Evolutionary conservation across 1,140 invertebrate genomes (phyloP).

Genomic region (Coelopa frigida): DNA sequence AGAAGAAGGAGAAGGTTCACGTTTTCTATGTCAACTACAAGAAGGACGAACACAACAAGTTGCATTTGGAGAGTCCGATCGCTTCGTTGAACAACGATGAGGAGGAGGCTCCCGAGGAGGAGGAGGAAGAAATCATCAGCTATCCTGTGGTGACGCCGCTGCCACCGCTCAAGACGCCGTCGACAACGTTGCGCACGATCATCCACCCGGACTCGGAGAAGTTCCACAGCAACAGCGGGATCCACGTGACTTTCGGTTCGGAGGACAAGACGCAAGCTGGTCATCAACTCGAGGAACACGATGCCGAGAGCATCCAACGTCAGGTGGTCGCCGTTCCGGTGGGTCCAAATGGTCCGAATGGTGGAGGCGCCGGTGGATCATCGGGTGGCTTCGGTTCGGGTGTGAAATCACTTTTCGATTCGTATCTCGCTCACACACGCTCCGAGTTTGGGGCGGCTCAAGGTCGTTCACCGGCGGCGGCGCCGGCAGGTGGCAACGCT

Average conservation of each 20-base stretch:
- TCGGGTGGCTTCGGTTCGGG: not conserved
- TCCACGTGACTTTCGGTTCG: constrained; percentile 67
- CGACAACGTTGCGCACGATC: constrained; percentile 73
- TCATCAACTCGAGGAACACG: constrained; percentile 47
- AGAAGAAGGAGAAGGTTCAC: constrained; percentile 71
- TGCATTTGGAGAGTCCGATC: constrained; percentile 40
- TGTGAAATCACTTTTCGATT: constrained; percentile 7
- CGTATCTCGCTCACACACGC: constrained; percentile 19
- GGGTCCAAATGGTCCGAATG: not conserved
- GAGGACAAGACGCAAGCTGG: constrained; percentile 51
- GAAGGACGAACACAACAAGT: constrained; percentile 59
- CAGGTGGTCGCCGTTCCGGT: constrained; percentile 52
- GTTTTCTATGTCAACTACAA: constrained; percentile 87
- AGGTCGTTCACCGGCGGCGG: constrained; percentile 15
- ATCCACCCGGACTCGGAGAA: constrained; percentile 76
- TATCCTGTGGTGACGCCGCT: constrained; percentile 69
- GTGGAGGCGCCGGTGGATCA: not conserved
- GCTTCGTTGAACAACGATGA: constrained; percentile 39
- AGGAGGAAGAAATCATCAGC: constrained; percentile 63
- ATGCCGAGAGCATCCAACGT: constrained; percentile 53
- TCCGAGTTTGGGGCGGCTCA: constrained; percentile 27
- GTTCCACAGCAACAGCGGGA: constrained; percentile 66
- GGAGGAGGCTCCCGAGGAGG: constrained; percentile 36
- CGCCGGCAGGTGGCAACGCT: constrained; percentile 17
- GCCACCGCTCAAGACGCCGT: constrained; percentile 54